Evolutionary conservation across 2,797 vertebrate species (phyloP), one percentile per base, ranked within the genome.

Genomic region (Alauda arvensis): DNA sequence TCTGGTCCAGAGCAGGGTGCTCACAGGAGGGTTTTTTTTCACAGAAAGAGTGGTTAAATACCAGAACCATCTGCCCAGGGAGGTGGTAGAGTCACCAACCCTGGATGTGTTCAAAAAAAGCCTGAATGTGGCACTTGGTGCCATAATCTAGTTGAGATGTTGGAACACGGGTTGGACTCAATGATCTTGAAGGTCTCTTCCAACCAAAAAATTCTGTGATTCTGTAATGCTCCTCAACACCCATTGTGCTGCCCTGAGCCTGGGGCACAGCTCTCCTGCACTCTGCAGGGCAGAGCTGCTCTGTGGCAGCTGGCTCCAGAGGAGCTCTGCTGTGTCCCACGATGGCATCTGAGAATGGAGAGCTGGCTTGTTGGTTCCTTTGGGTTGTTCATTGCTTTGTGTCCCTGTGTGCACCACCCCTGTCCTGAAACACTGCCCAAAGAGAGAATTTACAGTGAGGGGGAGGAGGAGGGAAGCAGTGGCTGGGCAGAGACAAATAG

Each of bases 231-330:
- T 62, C 19, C 21, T n/a, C 4, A 3, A 3, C 15, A 2, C 2
- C 5, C 11, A 6, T 15, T 0, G 1, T 0, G 5, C 14, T 14
- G 18, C 10, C 10, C 53, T 29, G 39, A 61, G 49, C 23, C 28
- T 2, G 0, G 4, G 18, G 0, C 2, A 14, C 2, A 9, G 19
- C 5, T 0, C 26, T 18, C 17, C 9, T 23, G 60, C 1, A 0
- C 34, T 10, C 5, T 14, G 29, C 8, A 12, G 6, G 72, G 48
- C 18, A 56, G 40, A 66, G 4, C 21, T 49, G 26, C 9, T 28
- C 8, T 3, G 21, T 3, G 26, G 6, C 9, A 49, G 40, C 17
- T 12, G 52, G 11, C 13, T 31, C 31, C 9, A 23, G 18, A 25
- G 29, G 9, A 39, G 37, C 37, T 81, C 5, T 51, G 13, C 5